A percentile compares a stretch with the other conserved stretches of the same genome.
phyloP scores from a whole-genome alignment of 2,888 invertebrate species.

The Oscheius sp. region DNA sequence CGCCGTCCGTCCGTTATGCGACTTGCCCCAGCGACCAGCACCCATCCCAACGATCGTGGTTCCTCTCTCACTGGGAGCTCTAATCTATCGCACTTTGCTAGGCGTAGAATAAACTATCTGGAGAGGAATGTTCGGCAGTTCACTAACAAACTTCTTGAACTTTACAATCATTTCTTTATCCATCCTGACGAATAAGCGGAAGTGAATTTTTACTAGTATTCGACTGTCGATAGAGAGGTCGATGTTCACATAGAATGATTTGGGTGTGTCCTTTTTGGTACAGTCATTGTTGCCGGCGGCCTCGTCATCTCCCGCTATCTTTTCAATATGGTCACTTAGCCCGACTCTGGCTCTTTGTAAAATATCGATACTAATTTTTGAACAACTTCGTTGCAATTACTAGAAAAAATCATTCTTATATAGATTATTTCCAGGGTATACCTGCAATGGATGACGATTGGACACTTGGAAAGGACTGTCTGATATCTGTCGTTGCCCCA shows the following conservation, averaged over 20 bases:
- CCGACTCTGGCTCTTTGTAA: not conserved
- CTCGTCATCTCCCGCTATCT: conserved; percentile 33
- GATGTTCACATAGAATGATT: not conserved
- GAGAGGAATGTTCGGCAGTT: not conserved
- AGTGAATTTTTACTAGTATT: too few relatives aligned
- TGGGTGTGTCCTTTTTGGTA: conserved; percentile 14
- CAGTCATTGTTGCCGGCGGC: conserved; percentile 28
- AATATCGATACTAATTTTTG: not conserved
- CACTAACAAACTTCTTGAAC: not conserved
- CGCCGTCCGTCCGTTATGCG: conserved; percentile 2
- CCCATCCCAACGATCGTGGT: not conserved
- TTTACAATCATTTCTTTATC: not conserved
- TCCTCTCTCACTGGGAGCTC: not conserved
- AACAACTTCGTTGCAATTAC: not conserved
- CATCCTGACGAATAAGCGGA: not conserved
- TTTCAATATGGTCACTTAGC: conserved; percentile 19
- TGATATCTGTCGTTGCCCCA: conserved; percentile 43
- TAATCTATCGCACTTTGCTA: conserved; percentile 21
- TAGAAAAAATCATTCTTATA: not conserved
- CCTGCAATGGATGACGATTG: conserved; percentile 58
- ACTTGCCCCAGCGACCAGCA: conserved; percentile 1
- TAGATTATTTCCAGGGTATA: not conserved
- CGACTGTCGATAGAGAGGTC: too few relatives aligned
- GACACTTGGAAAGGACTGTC: conserved; percentile 49
- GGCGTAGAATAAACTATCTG: conserved; percentile 13